phyloP scores from a whole-genome alignment of 1,140 invertebrate species.

The Pseudomyrmex concolor region DNA sequence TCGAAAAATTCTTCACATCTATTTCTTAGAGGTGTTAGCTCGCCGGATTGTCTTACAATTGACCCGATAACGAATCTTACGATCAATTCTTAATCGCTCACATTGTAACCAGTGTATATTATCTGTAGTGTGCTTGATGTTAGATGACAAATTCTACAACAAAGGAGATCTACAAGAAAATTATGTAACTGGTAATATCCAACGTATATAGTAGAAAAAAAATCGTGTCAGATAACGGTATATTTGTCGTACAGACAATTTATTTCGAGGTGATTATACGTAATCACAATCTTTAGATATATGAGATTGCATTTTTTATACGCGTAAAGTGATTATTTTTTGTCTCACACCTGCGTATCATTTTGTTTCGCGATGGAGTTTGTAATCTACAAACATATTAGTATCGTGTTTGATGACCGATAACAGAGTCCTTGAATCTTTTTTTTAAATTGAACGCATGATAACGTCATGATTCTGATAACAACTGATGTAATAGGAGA shows the following conservation, averaged over 20 bases:
- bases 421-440: neutral
- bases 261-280: neutral
- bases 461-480: conserved; percentile 13
- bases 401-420: neutral
- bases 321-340: neutral
- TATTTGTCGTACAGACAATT: neutral
- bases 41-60: neutral
- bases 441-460: conserved; percentile 2
- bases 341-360: neutral
- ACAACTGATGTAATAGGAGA: conserved; percentile 21
- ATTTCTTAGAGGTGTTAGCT: conserved; percentile 1
- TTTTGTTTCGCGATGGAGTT: neutral
- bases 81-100: neutral
- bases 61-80: neutral
- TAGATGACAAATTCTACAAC: neutral
- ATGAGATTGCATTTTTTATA: conserved; percentile 1
- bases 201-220: neutral
- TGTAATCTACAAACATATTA: neutral
- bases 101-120: neutral
- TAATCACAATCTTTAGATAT: neutral
- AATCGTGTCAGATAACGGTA: conserved; percentile 5
- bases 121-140: neutral
- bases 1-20: neutral
- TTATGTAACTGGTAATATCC: conserved; percentile 19
- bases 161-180: conserved; percentile 34